phyloP scores from a whole-genome alignment of 2,888 invertebrate genomes.

The Agonopterix arenella region DNA sequence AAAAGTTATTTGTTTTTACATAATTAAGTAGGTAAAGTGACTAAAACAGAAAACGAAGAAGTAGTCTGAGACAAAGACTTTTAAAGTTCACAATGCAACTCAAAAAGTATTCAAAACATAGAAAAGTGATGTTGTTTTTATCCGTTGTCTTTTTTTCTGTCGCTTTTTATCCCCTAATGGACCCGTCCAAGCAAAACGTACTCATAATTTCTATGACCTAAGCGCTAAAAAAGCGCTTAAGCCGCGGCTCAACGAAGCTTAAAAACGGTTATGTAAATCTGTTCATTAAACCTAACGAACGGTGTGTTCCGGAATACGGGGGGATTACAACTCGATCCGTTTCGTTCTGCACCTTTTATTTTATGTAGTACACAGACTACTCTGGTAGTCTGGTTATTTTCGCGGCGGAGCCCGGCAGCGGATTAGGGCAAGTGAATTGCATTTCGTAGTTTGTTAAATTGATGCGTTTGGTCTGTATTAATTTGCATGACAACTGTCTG shows the following conservation, averaged over 20 bases:
- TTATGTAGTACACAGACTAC: neutral
- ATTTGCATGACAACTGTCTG: neutral
- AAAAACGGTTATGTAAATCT: slow-evolving; percentile 49
- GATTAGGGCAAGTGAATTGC: no score
- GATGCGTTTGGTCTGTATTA: neutral
- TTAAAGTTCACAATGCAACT: no score
- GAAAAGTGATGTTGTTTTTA: no score
- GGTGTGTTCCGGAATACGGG: slow-evolving; percentile 21
- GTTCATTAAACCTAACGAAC: slow-evolving; percentile 55
- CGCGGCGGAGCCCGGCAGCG: neutral
- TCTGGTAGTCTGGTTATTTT: neutral
- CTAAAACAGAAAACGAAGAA: no score
- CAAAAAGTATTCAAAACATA: no score
- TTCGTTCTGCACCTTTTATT: slow-evolving; percentile 16
- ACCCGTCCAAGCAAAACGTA: slow-evolving; percentile 5
- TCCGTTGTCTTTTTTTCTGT: neutral
- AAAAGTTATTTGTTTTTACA: no score
- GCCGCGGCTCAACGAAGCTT: slow-evolving; percentile 26
- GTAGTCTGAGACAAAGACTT: no score
- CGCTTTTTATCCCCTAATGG: neutral
- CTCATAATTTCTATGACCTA: slow-evolving; percentile 2
- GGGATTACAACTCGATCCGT: slow-evolving; percentile 30
- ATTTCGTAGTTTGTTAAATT: neutral
- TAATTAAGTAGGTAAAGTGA: no score
- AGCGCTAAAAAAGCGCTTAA: slow-evolving; percentile 14